Percentiles rank a stretch among this genome's conserved stretches.
Evolutionary conservation across 2,888 invertebrate genomes (phyloP).

Genomic region (Onthophagus sagittarius): DNA sequence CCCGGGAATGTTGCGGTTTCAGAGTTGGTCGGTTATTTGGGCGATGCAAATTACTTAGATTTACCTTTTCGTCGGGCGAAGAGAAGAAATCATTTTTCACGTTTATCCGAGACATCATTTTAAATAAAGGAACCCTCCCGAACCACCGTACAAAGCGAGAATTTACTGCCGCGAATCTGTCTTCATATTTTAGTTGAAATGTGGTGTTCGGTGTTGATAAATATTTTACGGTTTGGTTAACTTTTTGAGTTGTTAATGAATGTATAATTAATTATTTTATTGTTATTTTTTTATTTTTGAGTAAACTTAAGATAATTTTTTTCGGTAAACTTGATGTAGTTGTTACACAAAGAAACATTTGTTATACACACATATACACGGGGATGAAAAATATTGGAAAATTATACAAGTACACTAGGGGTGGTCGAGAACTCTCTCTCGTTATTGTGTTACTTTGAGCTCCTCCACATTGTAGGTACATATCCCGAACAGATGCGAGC

Average conservation of each 20-base stretch:
- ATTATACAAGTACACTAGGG: conserved; percentile 36
- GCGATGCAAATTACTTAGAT: not conserved
- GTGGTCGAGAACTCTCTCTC: conserved; percentile 32
- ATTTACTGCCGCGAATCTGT: conserved; percentile 6
- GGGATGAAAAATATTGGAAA: conserved; percentile 33
- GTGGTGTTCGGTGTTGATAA: not conserved
- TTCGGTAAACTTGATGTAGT: not conserved
- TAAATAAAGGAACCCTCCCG: conserved; percentile 4
- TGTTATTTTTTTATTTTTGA: too few species aligned
- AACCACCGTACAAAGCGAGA: conserved; percentile 7
- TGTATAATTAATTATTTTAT: not conserved
- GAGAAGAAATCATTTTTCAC: not conserved
- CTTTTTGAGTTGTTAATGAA: not conserved
- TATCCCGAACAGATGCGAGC: conserved; percentile 46
- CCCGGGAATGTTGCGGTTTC: not conserved
- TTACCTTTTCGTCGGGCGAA: not conserved
- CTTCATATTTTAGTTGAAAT: conserved; percentile 2
- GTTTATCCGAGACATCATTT: conserved; percentile 1
- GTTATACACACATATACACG: not conserved
- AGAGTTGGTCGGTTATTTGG: not conserved
- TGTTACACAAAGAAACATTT: not conserved
- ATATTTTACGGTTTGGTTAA: not conserved
- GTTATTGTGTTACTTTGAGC: conserved; percentile 32
- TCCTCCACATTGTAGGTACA: conserved; percentile 34
- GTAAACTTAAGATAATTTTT: too few species aligned